Base-by-base conservation (phyloP, 2,113 vertebrate species). In the Laticauda laticaudata region DNA sequence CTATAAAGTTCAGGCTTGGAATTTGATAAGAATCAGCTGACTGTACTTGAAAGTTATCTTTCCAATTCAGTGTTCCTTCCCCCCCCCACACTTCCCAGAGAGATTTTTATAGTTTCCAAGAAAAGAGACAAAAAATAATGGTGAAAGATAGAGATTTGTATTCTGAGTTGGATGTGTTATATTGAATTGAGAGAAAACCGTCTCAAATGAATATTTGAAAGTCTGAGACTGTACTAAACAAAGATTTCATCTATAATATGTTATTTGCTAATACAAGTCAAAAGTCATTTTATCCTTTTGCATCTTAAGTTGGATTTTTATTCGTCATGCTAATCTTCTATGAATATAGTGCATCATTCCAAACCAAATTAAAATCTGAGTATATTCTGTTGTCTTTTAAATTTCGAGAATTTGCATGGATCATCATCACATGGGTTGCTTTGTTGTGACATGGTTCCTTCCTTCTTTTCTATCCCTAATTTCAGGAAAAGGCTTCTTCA, bases 31-130 rank as follows among this genome's bases (percentile, higher is more conserved):
- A 92, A 94, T 0, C 0, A 64, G 11, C 34, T 93, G 45, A 57
- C 90, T 94, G 87, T 89, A 91, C n/a, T 39, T 92, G 64, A 91
- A 94, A 29, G 14, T 1, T 92, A 18, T 88, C 10, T 92, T 87
- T 92, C 64, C 43, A 61, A 61, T 81, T 87, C 20, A 89, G 54
- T n/a, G 23, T 92, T 57, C 54, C 20, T 88, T 86, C 29, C 48
- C 0, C 0, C 39, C 59, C 87, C 4, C 2, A 39, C 34, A 53
- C 59, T 11, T 53, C 86, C 93, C 86, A 95, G 86, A 94, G 87
- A 94, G n/a, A 0, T 93, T 86, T 59, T 0, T 3, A 1, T 2
- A 14, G 57, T 75, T 88, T 54, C 69, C 86, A 92, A 55, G 89
- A 94, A 88, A 29, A 3, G 0, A 54, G 39, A 26, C 43, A 53